Conservation (phyloP, 2,113 vertebrate genomes). For the Mola mola region DNA sequence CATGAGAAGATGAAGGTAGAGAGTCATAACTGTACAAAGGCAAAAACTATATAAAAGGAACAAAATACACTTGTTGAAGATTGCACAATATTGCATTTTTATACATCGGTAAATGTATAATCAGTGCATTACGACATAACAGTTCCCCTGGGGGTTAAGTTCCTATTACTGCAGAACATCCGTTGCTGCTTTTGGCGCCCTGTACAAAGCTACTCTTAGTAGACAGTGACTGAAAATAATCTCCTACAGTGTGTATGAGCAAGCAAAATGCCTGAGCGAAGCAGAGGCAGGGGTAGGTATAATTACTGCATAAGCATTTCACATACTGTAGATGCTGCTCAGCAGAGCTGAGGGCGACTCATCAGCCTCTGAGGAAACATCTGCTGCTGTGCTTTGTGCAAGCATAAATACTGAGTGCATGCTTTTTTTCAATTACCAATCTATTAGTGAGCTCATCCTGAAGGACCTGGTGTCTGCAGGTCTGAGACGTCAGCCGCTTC, state of each 20-base stretch:
- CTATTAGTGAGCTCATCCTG: slow-evolving; percentile 29
- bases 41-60: too few relatives aligned
- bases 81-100: too few relatives aligned
- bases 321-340: slow-evolving; percentile 23
- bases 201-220: neutral
- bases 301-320: slow-evolving; percentile 37
- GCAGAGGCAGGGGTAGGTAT: slow-evolving; percentile 14
- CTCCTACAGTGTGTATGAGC: neutral
- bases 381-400: slow-evolving; percentile 12
- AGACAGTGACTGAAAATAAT: neutral
- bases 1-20: too few relatives aligned
- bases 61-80: too few relatives aligned
- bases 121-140: too few relatives aligned
- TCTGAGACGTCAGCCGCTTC: slow-evolving; percentile 18
- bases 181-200: neutral
- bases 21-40: too few relatives aligned
- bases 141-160: neutral
- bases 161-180: neutral
- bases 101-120: too few relatives aligned
- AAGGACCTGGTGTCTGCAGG: slow-evolving; percentile 20
- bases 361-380: slow-evolving; percentile 34
- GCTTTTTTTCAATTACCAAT: slow-evolving; percentile 27
- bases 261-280: slow-evolving; percentile 3
- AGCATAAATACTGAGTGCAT: slow-evolving; percentile 22
- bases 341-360: slow-evolving; percentile 17